Conservation (phyloP, 1,140 invertebrate genomes). For the Trichonephila inaurata region DNA sequence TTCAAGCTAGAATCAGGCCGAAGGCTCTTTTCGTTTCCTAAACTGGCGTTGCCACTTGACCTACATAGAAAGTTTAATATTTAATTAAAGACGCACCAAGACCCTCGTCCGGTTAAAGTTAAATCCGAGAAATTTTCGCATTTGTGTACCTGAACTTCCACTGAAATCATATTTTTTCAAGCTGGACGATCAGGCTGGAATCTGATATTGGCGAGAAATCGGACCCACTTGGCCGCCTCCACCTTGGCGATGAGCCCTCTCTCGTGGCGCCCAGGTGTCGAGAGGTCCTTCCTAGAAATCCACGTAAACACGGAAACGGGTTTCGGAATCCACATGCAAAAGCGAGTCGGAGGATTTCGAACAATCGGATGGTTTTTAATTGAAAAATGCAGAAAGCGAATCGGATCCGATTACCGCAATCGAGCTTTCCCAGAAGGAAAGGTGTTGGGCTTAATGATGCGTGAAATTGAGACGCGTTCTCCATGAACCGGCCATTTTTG, state of each 20-base stretch:
- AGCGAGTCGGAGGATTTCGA: background rate
- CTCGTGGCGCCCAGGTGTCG: background rate
- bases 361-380: constrained; percentile 27
- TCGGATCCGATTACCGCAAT: background rate
- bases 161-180: no score
- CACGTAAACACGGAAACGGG: constrained; percentile 13
- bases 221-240: background rate
- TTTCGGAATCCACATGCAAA: background rate
- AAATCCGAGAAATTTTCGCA: no score
- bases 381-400: constrained; percentile 22
- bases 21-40: no score
- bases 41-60: no score
- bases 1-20: no score
- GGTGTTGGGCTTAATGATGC: background rate
- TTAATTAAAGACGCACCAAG: no score
- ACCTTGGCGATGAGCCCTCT: background rate
- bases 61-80: no score
- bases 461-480: constrained; percentile 18
- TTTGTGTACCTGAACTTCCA: no score
- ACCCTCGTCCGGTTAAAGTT: no score
- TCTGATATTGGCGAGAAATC: background rate
- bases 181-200: background rate
- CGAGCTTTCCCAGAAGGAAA: background rate
- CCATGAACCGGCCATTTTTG: background rate
- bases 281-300: background rate